A percentile compares a stretch with the other conserved stretches of the same genome.
These are phyloP conservation scores for Drosophila orena DNA, from an alignment of 1,140 invertebrate genomes.

Conservation along the genomic window DNA sequence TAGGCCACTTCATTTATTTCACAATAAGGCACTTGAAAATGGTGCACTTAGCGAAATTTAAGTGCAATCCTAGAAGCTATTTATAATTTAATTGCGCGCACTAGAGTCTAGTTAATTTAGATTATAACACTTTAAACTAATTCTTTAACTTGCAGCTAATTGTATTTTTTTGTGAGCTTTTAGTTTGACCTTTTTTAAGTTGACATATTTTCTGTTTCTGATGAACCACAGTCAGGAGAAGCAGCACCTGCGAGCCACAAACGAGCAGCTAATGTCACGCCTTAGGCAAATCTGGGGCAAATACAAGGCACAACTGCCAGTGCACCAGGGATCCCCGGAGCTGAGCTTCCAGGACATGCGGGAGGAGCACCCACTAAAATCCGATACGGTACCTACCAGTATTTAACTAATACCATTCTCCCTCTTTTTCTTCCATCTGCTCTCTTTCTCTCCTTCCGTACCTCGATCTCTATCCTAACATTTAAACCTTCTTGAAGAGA, in stretches of 20 bases:
- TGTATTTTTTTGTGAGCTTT: too few species aligned
- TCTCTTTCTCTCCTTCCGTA: slow-evolving; percentile 45
- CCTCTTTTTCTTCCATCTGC: slow-evolving; percentile 41
- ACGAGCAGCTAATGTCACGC: slow-evolving; percentile 87
- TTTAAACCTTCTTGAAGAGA: slow-evolving; percentile 74
- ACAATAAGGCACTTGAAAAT: background rate
- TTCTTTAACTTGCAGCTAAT: too few species aligned
- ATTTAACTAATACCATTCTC: slow-evolving; percentile 49
- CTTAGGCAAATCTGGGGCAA: slow-evolving; percentile 87
- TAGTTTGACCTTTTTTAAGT: background rate
- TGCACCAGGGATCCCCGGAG: slow-evolving; percentile 47
- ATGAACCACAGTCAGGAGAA: slow-evolving; percentile 82
- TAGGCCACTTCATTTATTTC: too few species aligned
- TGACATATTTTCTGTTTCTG: slow-evolving; percentile 12
- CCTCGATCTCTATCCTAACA: background rate
- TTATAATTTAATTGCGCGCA: too few species aligned
- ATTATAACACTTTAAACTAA: too few species aligned
- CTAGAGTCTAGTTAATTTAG: too few species aligned
- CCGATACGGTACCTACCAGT: slow-evolving; percentile 40
- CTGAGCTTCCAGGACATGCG: slow-evolving; percentile 39
- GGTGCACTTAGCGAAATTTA: too few species aligned
- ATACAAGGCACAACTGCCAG: slow-evolving; percentile 82
- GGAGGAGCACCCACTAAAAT: slow-evolving; percentile 52
- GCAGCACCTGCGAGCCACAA: slow-evolving; percentile 86
- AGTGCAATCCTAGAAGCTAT: too few species aligned